Evolutionary conservation across 2,888 invertebrate genomes (phyloP).

Genomic region (Apodemia mormo): DNA sequence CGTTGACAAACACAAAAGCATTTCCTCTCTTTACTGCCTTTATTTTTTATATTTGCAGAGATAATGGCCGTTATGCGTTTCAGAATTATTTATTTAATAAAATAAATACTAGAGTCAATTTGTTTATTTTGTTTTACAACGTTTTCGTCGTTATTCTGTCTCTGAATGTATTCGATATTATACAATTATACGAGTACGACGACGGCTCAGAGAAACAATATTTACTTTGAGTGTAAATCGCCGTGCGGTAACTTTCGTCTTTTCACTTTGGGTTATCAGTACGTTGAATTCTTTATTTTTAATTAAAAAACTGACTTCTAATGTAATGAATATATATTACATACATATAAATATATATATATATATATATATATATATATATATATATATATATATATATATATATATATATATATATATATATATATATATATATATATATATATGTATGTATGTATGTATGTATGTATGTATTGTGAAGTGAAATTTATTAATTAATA

Average conservation of each 20-base stretch:
- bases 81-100: conserved; percentile 23
- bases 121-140: neutral
- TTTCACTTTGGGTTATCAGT: neutral
- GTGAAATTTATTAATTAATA: too few species aligned
- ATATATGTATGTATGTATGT: too few species aligned
- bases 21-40: conserved; percentile 65
- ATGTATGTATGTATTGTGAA: too few species aligned
- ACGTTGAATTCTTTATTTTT: too few species aligned
- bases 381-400: too few species aligned
- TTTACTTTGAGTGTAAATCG: neutral
- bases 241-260: neutral
- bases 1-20: conserved; percentile 78
- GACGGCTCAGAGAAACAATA: neutral
- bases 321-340: too few species aligned
- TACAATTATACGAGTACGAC: neutral
- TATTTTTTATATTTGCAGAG: conserved; percentile 67
- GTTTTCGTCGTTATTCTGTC: neutral
- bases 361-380: too few species aligned
- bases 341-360: too few species aligned
- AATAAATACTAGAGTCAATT: neutral
- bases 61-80: conserved; percentile 67
- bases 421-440: too few species aligned
- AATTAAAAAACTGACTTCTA: too few species aligned
- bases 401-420: too few species aligned
- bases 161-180: neutral